Base-by-base conservation (phyloP, 2,888 invertebrate species). In the Dioctria linearis region DNA sequence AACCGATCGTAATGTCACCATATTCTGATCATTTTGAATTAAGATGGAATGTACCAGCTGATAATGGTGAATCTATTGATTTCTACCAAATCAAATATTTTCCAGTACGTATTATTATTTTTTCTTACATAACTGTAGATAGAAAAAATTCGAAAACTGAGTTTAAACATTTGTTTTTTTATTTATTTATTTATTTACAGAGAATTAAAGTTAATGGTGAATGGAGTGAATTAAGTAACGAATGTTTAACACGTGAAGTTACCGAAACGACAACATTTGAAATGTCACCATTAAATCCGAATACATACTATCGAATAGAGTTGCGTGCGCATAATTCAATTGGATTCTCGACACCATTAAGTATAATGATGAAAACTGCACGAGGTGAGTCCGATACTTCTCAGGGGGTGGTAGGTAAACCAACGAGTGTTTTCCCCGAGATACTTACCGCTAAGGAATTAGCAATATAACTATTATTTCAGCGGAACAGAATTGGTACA, bases 31-130 rank as follows among this genome's bases (percentile, higher is more conserved):
- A 93, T 86, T 96, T 93, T 86, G 95, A 96, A 86, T 88, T 97
- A 37, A 91, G 93, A 86, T 97, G 97, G 97, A 93, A 92, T 85
- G 93, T 94, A 75, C 96, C 97, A 0, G 93, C 94, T 75, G 95
- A 97, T 86, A 97, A 97, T 88, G 97, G 97, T 6, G 96, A 96
- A 89, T 94, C 94, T 42, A 96, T 97, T 86, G 94, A 95, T 86
- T 91, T 91, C 88, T 97, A 96, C 88, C 92, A 93, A 87, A 91
- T 97, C 83, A 93, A 91, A 87, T 95, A 93, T 88, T 96, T 95
- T 88, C 93, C 93, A 86, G 95, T 96, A 90, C 93, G 92, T 3
- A 61, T 8, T 39, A 39, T 43, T 37, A 39, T 39, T n/a, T n/a
- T n/a, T n/a, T n/a, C n/a, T n/a, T 39, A 37, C 6, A 65, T 59